Percentiles rank a stretch among this genome's conserved stretches.
Evolutionary conservation across 1,140 invertebrate species (phyloP).

Genomic region (Eurosta solidaginis): DNA sequence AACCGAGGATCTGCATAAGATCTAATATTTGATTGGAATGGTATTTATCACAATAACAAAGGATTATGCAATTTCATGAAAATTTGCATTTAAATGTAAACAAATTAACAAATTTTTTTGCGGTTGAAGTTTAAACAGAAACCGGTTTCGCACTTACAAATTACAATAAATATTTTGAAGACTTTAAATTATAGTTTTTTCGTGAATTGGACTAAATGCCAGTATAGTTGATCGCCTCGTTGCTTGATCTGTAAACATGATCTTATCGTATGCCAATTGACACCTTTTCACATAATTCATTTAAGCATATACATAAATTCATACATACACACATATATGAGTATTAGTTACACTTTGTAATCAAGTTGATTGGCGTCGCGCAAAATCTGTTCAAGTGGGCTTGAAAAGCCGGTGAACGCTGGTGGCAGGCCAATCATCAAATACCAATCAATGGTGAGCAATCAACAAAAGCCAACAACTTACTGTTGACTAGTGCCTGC

Average conservation of each 20-base stretch:
- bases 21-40: too few relatives aligned
- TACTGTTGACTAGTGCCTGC: neutral
- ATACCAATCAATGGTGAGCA: neutral
- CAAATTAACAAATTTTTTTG: too few relatives aligned
- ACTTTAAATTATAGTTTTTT: too few relatives aligned
- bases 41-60: too few relatives aligned
- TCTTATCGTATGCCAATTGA: slow-evolving; percentile 29
- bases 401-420: neutral
- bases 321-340: neutral
- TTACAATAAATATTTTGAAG: too few relatives aligned
- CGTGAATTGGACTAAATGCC: neutral
- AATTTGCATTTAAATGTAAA: too few relatives aligned
- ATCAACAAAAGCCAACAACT: neutral
- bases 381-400: slow-evolving; percentile 22
- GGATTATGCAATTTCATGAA: too few relatives aligned
- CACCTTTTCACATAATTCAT: slow-evolving; percentile 29
- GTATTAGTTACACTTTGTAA: neutral
- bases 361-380: neutral
- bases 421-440: neutral
- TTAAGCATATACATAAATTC: neutral
- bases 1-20: too few relatives aligned
- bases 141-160: too few relatives aligned
- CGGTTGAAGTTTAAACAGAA: too few relatives aligned
- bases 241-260: slow-evolving; percentile 1
- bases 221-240: neutral